Percentiles rank a stretch among this genome's conserved stretches.
phyloP scores from a whole-genome alignment of 2,888 invertebrate genomes.

The Hesperia comma region DNA sequence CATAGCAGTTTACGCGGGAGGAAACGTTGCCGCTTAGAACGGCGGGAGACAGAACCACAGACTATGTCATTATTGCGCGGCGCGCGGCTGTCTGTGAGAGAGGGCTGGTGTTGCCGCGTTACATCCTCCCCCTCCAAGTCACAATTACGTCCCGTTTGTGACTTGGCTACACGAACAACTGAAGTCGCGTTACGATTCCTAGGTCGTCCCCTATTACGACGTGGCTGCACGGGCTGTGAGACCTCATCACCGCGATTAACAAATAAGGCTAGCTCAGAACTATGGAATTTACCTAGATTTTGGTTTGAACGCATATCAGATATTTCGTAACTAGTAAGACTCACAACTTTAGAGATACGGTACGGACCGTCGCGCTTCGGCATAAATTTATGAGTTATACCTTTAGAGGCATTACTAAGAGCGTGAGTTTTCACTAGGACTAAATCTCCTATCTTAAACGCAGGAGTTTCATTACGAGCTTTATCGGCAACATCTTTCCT shows the following conservation, averaged over 20 bases:
- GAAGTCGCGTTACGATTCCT: not conserved
- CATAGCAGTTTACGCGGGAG: too few species aligned
- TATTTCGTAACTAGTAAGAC: constrained; percentile 26
- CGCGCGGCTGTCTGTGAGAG: not conserved
- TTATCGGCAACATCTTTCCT: not conserved
- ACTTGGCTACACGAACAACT: not conserved
- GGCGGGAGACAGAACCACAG: not conserved
- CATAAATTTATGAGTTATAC: constrained; percentile 31
- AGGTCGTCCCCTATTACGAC: not conserved
- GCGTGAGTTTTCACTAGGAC: constrained; percentile 23
- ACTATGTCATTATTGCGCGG: not conserved
- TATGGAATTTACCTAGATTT: constrained; percentile 2
- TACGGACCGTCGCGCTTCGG: constrained; percentile 38
- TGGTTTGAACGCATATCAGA: not conserved
- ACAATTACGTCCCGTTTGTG: not conserved
- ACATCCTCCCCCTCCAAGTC: not conserved
- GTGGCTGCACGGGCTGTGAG: not conserved
- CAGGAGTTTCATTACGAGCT: not conserved
- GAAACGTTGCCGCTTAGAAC: not conserved
- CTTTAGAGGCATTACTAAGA: constrained; percentile 34
- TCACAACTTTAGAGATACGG: constrained; percentile 16
- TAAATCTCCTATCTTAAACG: not conserved
- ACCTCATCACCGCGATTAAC: not conserved
- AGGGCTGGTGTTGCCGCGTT: not conserved
- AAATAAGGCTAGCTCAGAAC: not conserved